These are phyloP conservation scores for Conus ventricosus DNA, from an alignment of 1,140 invertebrate genomes.

Conservation along the genomic window DNA sequence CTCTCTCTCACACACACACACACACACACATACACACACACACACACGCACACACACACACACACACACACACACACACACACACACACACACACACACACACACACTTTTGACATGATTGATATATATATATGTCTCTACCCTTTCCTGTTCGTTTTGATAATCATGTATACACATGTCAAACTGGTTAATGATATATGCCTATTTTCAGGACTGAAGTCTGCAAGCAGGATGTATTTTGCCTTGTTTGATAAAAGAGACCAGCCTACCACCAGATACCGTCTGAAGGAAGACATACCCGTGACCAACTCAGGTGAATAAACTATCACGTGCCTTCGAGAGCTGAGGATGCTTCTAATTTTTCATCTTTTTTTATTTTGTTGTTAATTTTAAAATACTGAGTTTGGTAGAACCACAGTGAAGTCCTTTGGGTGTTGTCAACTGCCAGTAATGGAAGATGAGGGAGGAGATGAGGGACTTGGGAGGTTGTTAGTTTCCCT, in stretches of 20 bases:
- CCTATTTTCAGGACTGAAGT: neutral
- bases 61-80: neutral
- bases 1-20: neutral
- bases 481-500: too few relatives aligned
- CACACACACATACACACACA: neutral
- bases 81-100: too few relatives aligned
- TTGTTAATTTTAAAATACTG: neutral
- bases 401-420: neutral
- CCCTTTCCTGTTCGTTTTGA: too few relatives aligned
- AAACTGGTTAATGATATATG: too few relatives aligned
- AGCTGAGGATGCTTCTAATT: neutral
- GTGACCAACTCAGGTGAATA: neutral
- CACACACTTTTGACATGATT: too few relatives aligned
- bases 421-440: too few relatives aligned
- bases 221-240: neutral
- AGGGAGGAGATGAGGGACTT: too few relatives aligned
- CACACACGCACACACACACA: too few relatives aligned
- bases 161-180: too few relatives aligned
- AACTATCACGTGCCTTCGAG: neutral
- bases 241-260: conserved; percentile 5
- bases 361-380: neutral
- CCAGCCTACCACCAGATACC: conserved; percentile 5
- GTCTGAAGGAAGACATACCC: neutral
- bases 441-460: too few relatives aligned
- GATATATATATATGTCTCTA: too few relatives aligned